phyloP scores from a whole-genome alignment of 2,113 vertebrate species.

The Alethe castanea region DNA sequence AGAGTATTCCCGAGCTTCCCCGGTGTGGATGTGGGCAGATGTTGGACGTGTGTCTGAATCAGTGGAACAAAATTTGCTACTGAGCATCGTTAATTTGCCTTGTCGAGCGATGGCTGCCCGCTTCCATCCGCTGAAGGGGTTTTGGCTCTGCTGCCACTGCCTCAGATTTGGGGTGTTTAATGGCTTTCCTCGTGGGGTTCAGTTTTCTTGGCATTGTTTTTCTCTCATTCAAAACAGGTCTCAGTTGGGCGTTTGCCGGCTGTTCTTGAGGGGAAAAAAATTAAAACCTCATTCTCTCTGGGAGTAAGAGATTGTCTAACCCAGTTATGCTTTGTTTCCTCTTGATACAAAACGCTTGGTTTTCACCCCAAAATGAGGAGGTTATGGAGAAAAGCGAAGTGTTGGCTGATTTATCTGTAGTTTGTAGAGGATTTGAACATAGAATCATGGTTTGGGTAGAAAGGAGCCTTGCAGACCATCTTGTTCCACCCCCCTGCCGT shows the following conservation, averaged over 20 bases:
- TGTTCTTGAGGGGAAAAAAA: neutral
- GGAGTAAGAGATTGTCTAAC: neutral
- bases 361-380: neutral
- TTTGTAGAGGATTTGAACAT: neutral
- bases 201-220: neutral
- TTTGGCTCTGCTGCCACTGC: neutral
- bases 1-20: neutral
- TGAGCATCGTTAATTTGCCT: neutral
- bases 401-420: neutral
- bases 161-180: neutral
- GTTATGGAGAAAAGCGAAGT: neutral
- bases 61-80: neutral
- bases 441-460: neutral
- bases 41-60: neutral
- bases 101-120: neutral
- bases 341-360: neutral
- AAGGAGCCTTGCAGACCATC: neutral
- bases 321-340: neutral
- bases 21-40: neutral
- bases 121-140: rapidly evolving
- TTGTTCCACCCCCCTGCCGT: neutral
- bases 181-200: neutral
- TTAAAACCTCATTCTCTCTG: neutral
- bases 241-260: neutral
- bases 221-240: neutral